Base-by-base conservation (phyloP, 2,888 invertebrate species). In the Aphodius sticticus region DNA sequence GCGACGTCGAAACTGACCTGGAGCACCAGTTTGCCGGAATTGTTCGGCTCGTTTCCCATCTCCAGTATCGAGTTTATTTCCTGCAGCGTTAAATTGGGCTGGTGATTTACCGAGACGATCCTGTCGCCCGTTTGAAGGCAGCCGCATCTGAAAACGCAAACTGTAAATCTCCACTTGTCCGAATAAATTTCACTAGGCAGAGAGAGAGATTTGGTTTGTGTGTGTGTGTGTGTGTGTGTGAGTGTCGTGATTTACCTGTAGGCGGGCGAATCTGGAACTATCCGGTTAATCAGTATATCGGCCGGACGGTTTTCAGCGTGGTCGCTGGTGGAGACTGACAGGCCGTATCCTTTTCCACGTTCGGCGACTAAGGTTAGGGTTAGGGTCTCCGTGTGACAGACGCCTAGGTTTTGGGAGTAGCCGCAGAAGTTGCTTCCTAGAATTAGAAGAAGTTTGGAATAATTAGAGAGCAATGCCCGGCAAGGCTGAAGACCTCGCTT, bases 1-100 rank as follows among this genome's bases (percentile, higher is more conserved):
- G 96, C 95, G 88, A 97, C 96, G 89, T 96, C 96, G 88, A 97
- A 97, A 87, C 97, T 97, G 0, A 96, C 92, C 84, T 95, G 95
- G 70, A 98, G 88, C 72, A 94, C 94, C 70, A 97, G 91, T 90
- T 95, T 94, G 84, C 92, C 92, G 7, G 90, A 90, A 12, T 90
- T 91, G 84, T 92, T 92, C 0, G 91, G 89, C 84, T 93, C 92
- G 80, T 91, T 91, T 76, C 87, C 88, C 83, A 88, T 82, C 82
- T 89, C 89, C 78, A 89, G 83, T 76, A 89, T 86, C n/a, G 88
- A 87, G 78, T 92, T 92, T 72, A 92, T 92, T 70, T 92, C 92
- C 83, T 91, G 93, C 15, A 91, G 87, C 2, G 92, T 92, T 77
- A 94, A 87, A 83, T 93, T 94, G 77, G 93, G 93, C 87, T 94